Base-by-base conservation (phyloP, 2,113 vertebrate genomes). In the Tetrao urogallus region DNA sequence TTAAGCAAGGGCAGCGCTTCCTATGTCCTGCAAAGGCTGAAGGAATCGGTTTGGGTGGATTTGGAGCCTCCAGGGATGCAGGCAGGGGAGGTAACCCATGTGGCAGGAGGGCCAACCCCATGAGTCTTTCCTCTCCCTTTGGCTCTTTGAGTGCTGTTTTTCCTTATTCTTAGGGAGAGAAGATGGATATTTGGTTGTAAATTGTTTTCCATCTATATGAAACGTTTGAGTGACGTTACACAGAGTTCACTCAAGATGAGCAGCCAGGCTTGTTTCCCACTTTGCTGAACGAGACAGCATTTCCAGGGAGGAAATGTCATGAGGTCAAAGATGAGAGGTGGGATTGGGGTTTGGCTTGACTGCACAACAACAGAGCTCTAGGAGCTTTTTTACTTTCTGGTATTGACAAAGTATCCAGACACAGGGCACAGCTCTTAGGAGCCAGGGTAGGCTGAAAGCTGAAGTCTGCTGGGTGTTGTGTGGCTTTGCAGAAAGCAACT, bases 401-500 rank as follows among this genome's bases (percentile, higher is more conserved):
- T 10, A 3, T 24, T 0, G 0, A 34, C 38, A 40, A 28, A 61
- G 2, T 19, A 65, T 20, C 11, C 42, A 58, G n/a, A 15, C 47
- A 7, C 13, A 52, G 28, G 9, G 32, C 43, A 9, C 17, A 93
- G 36, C 45, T 71, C 12, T 32, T 61, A 43, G 28, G 24, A 48
- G 60, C 45, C 65, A 25, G 17, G 4, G 8, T 30, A 69, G 24
- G 34, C 25, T 88, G 72, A 63, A 64, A 47, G 38, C 40, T 32
- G 19, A 38, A 43, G 30, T 25, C 38, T 77, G n/a, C 43, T 54
- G 2, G 34, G 0, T 12, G 8, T 43, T 70, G 32, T 30, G 18
- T 28, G 27, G 17, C 13, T 47, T 28, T 32, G 9, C 25, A 10
- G 52, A 32, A 61, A 76, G 15, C 82, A 81, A 22, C 27, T 36